Percentiles rank a stretch among this genome's conserved stretches.
phyloP scores from a whole-genome alignment of 2,797 vertebrate genomes.

The Brachymystax lenok region DNA sequence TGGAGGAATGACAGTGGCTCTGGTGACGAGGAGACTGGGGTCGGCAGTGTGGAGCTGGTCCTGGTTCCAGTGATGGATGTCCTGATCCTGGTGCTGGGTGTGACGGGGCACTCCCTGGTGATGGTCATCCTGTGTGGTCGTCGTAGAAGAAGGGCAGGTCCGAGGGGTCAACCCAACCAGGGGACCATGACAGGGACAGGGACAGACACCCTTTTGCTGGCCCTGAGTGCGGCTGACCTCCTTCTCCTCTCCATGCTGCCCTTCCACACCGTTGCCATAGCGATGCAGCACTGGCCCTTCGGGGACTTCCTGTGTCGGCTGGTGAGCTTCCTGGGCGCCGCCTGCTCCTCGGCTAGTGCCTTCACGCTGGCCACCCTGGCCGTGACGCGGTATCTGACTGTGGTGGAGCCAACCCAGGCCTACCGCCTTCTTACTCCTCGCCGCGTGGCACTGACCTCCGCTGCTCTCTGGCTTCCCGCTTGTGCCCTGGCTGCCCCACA shows the following conservation, averaged over 20 bases:
- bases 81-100: slow-evolving; percentile 69
- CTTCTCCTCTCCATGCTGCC: slow-evolving; percentile 73
- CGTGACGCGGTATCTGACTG: slow-evolving; percentile 72
- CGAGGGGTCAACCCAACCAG: slow-evolving; percentile 18
- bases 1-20: slow-evolving; percentile 44
- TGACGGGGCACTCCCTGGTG: slow-evolving; percentile 71
- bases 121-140: slow-evolving; percentile 68
- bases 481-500: slow-evolving; percentile 70
- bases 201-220: slow-evolving; percentile 74
- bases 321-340: slow-evolving; percentile 72
- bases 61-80: slow-evolving; percentile 74
- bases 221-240: slow-evolving; percentile 73
- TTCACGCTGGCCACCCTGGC: slow-evolving; percentile 73
- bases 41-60: slow-evolving; percentile 57
- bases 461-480: slow-evolving; percentile 72
- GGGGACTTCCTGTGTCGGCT: slow-evolving; percentile 72
- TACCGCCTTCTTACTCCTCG: slow-evolving; percentile 61
- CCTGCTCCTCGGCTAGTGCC: slow-evolving; percentile 71
- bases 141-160: slow-evolving; percentile 15
- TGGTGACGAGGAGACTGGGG: slow-evolving; percentile 20
- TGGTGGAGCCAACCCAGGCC: slow-evolving; percentile 68
- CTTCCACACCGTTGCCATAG: slow-evolving; percentile 71
- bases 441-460: slow-evolving; percentile 40
- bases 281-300: slow-evolving; percentile 72
- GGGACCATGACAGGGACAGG: slow-evolving; percentile 52